Evolutionary conservation across 2,797 vertebrate genomes (phyloP).

Genomic region (Lagorchestes hirsutus): DNA sequence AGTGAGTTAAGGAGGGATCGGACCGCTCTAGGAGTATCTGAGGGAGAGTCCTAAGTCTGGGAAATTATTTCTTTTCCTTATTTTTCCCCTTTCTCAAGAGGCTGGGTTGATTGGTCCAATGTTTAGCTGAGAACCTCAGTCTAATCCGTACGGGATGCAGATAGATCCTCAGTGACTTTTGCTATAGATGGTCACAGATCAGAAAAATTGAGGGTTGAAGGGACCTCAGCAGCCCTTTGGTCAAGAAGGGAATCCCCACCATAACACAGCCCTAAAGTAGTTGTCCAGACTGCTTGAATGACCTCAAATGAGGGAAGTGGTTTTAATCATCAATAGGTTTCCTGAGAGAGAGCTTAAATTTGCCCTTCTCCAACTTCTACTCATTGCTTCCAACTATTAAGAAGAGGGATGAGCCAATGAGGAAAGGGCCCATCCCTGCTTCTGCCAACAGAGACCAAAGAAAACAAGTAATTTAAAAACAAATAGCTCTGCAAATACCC

Average conservation of each 20-base stretch:
- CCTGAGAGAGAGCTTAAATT: background rate
- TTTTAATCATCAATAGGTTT: background rate
- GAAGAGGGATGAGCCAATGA: background rate
- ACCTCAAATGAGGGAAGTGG: background rate
- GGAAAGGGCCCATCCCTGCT: background rate
- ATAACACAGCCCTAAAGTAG: background rate
- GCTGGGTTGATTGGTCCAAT: background rate
- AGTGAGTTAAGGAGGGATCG: background rate
- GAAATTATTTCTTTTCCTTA: background rate
- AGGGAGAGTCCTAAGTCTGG: background rate
- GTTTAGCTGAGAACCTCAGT: background rate
- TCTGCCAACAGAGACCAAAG: background rate
- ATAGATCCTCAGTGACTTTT: background rate
- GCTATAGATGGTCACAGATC: background rate
- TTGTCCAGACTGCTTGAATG: background rate
- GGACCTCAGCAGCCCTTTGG: background rate
- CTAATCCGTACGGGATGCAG: background rate
- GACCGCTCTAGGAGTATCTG: background rate
- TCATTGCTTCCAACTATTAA: background rate
- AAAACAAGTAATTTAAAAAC: background rate
- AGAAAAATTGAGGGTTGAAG: background rate
- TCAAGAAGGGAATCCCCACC: background rate
- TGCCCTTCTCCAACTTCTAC: background rate
- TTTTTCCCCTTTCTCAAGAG: background rate
- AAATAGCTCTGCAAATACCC: background rate